phyloP scores from a whole-genome alignment of 2,113 vertebrate species.

The Oreochromis aureus region DNA sequence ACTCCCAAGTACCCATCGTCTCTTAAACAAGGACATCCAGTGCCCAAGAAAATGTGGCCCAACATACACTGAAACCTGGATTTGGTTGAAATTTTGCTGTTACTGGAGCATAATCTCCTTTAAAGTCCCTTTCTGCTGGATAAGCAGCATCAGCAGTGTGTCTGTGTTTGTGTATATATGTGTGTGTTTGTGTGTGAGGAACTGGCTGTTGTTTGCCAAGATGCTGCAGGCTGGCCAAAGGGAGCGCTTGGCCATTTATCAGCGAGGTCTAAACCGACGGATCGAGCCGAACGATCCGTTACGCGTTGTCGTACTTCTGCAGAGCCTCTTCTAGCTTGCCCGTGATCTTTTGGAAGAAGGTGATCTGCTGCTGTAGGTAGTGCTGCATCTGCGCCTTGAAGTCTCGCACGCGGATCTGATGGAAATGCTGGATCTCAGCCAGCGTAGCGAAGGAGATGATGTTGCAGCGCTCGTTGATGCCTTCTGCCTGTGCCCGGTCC shows the following conservation, averaged over 20 bases:
- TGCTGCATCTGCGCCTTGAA: conserved; percentile 96
- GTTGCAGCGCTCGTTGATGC: conserved; percentile 94
- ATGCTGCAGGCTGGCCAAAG: neutral
- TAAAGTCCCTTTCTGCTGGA: neutral
- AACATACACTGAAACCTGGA: conserved; percentile 1
- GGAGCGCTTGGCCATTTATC: neutral
- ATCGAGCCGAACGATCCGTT: conserved; percentile 7
- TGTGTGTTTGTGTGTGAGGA: neutral
- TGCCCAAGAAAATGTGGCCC: neutral
- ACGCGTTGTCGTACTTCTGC: conserved; percentile 89
- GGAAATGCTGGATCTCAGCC: conserved; percentile 97
- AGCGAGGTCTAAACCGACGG: neutral
- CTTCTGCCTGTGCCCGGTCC: conserved; percentile 88
- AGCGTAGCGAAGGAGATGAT: conserved; percentile 97
- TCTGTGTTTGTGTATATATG: neutral
- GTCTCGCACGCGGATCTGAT: conserved; percentile 92
- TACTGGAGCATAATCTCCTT: neutral
- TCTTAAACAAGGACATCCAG: neutral
- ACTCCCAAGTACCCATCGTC: neutral
- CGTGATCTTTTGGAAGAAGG: conserved; percentile 94
- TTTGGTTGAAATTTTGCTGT: neutral
- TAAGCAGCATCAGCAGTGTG: conserved; percentile 6
- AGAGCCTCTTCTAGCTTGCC: conserved; percentile 93
- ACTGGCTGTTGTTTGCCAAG: neutral
- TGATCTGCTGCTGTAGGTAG: conserved; percentile 93